Evolutionary conservation across 2,113 vertebrate species (phyloP).

Genomic region (Orycteropus afer): DNA sequence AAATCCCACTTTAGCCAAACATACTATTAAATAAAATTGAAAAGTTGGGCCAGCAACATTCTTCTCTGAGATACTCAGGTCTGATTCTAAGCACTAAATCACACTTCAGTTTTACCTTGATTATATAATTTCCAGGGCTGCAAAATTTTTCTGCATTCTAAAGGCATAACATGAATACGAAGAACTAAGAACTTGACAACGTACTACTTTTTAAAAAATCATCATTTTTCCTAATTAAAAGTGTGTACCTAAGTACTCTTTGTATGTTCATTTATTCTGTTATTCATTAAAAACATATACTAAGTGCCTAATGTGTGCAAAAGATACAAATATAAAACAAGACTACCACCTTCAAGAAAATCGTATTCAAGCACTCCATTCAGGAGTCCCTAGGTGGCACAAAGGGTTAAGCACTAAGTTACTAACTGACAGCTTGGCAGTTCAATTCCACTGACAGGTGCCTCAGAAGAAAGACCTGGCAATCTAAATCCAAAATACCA

Average conservation of each 20-base stretch:
- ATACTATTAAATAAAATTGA: background rate
- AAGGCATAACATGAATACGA: background rate
- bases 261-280: background rate
- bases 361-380: too few species aligned
- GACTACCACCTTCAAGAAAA: background rate
- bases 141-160: background rate
- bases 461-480: too few species aligned
- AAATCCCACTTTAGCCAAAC: constrained; percentile 20
- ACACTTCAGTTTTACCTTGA: background rate
- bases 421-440: background rate
- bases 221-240: background rate
- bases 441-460: background rate
- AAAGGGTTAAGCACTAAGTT: too few species aligned
- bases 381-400: background rate
- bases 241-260: background rate
- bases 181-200: background rate
- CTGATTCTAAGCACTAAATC: background rate
- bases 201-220: background rate
- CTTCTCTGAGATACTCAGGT: background rate
- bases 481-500: background rate
- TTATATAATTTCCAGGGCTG: background rate
- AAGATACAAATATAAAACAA: background rate
- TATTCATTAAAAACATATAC: background rate
- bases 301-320: background rate
- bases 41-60: background rate